These are phyloP conservation scores for Nautilus pompilius DNA, from an alignment of 1,140 invertebrate genomes.

Conservation along the genomic window DNA sequence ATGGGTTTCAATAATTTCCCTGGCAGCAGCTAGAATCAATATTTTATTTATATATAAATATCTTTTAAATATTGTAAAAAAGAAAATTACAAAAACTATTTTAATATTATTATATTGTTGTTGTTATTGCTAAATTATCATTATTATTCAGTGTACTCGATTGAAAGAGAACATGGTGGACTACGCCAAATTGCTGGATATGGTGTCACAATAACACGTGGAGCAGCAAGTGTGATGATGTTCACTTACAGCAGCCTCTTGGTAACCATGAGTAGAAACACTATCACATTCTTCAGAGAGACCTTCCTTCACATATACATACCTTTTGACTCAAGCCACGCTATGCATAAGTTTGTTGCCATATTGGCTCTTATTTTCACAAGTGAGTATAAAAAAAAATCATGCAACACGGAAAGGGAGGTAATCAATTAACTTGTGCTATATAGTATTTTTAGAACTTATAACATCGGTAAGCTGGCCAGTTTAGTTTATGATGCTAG, in stretches of 20 bases:
- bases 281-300: slow-evolving; percentile 94
- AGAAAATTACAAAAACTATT: no score
- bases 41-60: no score
- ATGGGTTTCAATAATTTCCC: no score
- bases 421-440: background rate
- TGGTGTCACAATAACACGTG: slow-evolving; percentile 94
- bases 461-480: background rate
- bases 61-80: no score
- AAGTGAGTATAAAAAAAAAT: slow-evolving; percentile 31
- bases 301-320: slow-evolving; percentile 98
- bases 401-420: background rate
- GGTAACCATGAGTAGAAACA: slow-evolving; percentile 95
- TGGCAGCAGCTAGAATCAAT: no score
- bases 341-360: slow-evolving; percentile 97
- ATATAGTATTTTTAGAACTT: background rate
- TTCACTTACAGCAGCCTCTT: slow-evolving; percentile 94
- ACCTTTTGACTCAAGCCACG: slow-evolving; percentile 93
- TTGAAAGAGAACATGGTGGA: slow-evolving; percentile 84
- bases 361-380: slow-evolving; percentile 90
- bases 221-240: slow-evolving; percentile 91
- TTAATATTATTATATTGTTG: no score
- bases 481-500: background rate
- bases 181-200: slow-evolving; percentile 96
- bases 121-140: background rate
- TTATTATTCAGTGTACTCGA: slow-evolving; percentile 33